Conservation (phyloP, 2,113 vertebrate species). For the Panthera uncia region DNA sequence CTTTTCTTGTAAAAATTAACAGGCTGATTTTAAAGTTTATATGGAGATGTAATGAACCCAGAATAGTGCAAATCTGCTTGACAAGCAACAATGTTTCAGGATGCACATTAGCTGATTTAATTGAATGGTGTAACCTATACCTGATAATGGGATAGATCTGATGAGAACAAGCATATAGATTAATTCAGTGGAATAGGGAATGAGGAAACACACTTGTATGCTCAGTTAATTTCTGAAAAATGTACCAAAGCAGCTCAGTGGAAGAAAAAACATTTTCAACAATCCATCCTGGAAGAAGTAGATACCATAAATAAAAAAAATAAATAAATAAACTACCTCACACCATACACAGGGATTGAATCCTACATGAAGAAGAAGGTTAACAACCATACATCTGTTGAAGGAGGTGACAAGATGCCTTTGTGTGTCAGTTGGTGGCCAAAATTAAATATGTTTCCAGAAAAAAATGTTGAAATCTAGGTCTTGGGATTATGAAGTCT, state of each 20-base stretch:
- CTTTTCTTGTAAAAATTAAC: neutral
- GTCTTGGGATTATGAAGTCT: neutral
- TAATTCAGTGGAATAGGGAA: neutral
- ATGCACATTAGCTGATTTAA: neutral
- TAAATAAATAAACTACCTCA: fast-evolving
- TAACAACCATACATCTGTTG: neutral
- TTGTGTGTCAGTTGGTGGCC: neutral
- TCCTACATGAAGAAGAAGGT: neutral
- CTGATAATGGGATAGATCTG: neutral
- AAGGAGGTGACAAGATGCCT: neutral
- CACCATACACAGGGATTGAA: neutral
- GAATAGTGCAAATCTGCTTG: neutral
- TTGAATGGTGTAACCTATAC: neutral
- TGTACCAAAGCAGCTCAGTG: neutral
- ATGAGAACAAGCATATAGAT: neutral
- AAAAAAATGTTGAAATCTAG: neutral
- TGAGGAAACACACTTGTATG: neutral
- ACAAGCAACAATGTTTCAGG: neutral
- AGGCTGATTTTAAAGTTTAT: neutral
- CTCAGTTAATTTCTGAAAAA: neutral
- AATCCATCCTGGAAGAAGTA: neutral
- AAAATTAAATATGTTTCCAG: neutral
- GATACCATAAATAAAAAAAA: neutral
- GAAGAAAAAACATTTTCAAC: neutral
- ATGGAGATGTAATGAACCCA: neutral